Base-by-base conservation (phyloP, 2,797 vertebrate genomes). In the Pelodytes ibericus region DNA sequence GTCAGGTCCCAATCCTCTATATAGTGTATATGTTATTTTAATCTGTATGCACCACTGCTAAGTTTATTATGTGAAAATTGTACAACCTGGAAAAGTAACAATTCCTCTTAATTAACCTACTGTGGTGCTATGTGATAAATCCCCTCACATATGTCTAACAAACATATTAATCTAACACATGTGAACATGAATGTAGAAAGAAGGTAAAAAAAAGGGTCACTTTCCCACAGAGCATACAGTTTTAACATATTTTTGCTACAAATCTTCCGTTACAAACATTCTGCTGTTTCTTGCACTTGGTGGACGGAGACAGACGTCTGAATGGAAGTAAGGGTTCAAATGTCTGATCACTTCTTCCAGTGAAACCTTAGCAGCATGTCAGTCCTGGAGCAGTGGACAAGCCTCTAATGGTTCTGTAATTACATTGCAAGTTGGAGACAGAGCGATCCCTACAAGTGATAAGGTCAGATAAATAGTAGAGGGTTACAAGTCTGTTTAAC, bases 341-440 rank as follows among this genome's bases (percentile, higher is more conserved):
- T 33, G 51, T 77, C 68, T 71, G 67, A 76, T 71, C 67, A 64
- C 60, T 65, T 58, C 22, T 60, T 77, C 68, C 44, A 58, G 61
- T 77, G 75, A 72, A 77, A 53, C 60, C 51, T 53, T 72, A 77
- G 68, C 39, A 72, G 56, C 61, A 51, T 59, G 27, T 58, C 69
- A 67, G 47, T 31, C 16, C 64, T 51, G 27, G 47, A 67, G 64
- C 44, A 66, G 69, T 72, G 75, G 75, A 51, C 53, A 41, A 64
- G 51, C 61, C 75, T 59, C 75, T 72, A 77, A 77, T 77, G 61
- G 69, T 63, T 72, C 75, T 61, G 75, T 77, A 77, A 77, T 77
- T 77, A 77, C 75, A 77, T 77, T 77, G 56, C 41, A 66, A 77
- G 39, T 72, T 77, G 75, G 75, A 77, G 75, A 77, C 75, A 77